Percentiles rank a stretch among this genome's conserved stretches.
These are phyloP conservation scores for Papilio protenor DNA, from an alignment of 2,888 invertebrate species.

Conservation along the genomic window DNA sequence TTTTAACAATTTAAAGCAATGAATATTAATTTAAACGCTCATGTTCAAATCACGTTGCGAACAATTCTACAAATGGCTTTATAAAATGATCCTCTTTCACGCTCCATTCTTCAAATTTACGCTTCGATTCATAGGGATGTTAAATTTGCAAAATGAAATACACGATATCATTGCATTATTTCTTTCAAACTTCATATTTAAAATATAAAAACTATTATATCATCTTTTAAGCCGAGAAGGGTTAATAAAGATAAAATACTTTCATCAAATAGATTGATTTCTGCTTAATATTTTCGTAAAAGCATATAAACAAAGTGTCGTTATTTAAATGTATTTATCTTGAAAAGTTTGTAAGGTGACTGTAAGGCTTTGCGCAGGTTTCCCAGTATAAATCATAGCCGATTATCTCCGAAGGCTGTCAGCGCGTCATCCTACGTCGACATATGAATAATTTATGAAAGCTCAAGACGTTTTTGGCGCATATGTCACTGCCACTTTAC, in stretches of 20 bases:
- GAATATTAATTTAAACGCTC: slow-evolving; percentile 10
- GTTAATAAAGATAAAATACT: too few relatives aligned
- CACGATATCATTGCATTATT: background rate
- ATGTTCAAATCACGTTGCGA: slow-evolving; percentile 21
- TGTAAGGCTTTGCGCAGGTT: slow-evolving; percentile 32
- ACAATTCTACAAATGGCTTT: slow-evolving; percentile 33
- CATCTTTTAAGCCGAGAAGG: too few relatives aligned
- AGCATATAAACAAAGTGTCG: background rate
- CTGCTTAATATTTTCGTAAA: background rate
- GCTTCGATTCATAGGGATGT: slow-evolving; percentile 25
- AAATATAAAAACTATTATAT: too few relatives aligned
- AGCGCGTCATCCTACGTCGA: slow-evolving; percentile 43
- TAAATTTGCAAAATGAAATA: background rate
- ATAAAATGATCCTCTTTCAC: slow-evolving; percentile 32
- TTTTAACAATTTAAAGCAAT: slow-evolving; percentile 20
- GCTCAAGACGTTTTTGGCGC: slow-evolving; percentile 33
- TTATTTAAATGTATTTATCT: slow-evolving; percentile 32
- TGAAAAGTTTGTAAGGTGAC: slow-evolving; percentile 36
- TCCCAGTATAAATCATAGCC: slow-evolving; percentile 45
- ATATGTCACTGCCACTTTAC: background rate
- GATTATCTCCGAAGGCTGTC: slow-evolving; percentile 46
- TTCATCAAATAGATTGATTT: too few relatives aligned
- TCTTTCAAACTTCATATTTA: background rate
- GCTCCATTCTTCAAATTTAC: slow-evolving; percentile 38
- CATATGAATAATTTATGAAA: slow-evolving; percentile 46